Evolutionary conservation across 1,140 invertebrate genomes (phyloP).

Genomic region (Leptinotarsa texana): DNA sequence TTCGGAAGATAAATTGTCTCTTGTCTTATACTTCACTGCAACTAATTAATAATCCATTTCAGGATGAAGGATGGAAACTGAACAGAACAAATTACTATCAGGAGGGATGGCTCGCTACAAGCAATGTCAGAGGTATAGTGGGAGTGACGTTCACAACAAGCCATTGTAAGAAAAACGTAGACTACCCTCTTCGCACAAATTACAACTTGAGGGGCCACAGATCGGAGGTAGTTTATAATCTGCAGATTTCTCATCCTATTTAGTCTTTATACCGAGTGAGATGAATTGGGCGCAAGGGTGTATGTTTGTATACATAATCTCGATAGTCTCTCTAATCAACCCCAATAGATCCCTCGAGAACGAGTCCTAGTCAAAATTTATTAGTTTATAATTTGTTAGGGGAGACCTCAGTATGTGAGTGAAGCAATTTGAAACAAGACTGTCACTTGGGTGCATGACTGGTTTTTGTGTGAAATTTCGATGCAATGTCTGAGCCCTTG

Average conservation of each 20-base stretch:
- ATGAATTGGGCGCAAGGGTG: no score
- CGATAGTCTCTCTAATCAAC: no score
- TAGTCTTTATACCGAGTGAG: background rate
- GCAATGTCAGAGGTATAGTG: constrained; percentile 91
- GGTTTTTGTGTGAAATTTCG: no score
- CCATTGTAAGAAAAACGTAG: constrained; percentile 80
- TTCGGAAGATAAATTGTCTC: constrained; percentile 21
- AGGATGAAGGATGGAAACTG: constrained; percentile 92
- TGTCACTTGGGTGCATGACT: no score
- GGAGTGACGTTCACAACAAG: constrained; percentile 96
- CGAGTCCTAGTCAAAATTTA: no score
- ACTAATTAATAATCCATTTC: constrained; percentile 45
- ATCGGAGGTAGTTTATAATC: constrained; percentile 76
- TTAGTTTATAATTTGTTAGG: no score
- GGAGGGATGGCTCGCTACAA: constrained; percentile 97
- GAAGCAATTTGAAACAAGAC: no score
- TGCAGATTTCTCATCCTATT: background rate
- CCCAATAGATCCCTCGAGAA: no score
- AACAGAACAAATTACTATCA: constrained; percentile 95
- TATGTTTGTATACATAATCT: no score
- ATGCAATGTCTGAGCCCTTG: no score
- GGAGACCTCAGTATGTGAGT: no score
- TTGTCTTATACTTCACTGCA: constrained; percentile 9
- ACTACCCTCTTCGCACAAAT: constrained; percentile 88
- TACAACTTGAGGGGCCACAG: constrained; percentile 97